phyloP scores from a whole-genome alignment of 2,113 vertebrate species.

The Lepisosteus osseus region DNA sequence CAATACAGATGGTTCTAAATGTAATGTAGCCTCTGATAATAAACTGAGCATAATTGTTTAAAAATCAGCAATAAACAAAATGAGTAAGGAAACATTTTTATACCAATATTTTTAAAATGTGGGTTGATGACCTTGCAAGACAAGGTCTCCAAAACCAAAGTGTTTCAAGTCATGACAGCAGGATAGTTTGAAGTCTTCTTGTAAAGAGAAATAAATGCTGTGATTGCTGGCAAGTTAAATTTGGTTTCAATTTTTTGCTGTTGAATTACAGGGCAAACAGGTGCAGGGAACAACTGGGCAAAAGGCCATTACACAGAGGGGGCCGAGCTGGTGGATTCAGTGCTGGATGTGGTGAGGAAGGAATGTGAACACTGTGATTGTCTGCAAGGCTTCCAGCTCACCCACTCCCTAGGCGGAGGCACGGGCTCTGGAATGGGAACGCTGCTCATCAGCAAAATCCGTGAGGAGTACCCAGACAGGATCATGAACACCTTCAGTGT shows the following conservation, averaged over 20 bases:
- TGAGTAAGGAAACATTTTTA: no score
- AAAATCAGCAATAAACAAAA: no score
- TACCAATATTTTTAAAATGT: no score
- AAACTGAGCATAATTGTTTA: no score
- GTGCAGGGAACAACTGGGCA: slow-evolving; percentile 93
- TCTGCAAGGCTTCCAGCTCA: slow-evolving; percentile 86
- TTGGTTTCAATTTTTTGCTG: slow-evolving; percentile 16
- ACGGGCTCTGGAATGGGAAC: slow-evolving; percentile 92
- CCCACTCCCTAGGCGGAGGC: slow-evolving; percentile 80
- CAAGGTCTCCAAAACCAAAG: no score
- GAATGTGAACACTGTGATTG: slow-evolving; percentile 90
- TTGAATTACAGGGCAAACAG: slow-evolving; percentile 80
- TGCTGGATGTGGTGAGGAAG: slow-evolving; percentile 84
- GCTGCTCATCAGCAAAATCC: slow-evolving; percentile 89
- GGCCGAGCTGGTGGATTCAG: slow-evolving; percentile 85
- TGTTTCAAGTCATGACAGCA: no score
- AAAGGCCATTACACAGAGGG: slow-evolving; percentile 94
- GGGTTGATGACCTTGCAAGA: no score
- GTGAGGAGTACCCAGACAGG: slow-evolving; percentile 88
- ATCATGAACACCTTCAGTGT: slow-evolving; percentile 97
- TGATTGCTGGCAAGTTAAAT: neutral
- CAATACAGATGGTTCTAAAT: no score
- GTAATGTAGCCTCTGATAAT: no score
- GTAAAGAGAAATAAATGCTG: no score
- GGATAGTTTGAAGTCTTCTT: no score